Evolutionary conservation across 2,888 invertebrate species (phyloP).

Genomic region (Beris chalybata): DNA sequence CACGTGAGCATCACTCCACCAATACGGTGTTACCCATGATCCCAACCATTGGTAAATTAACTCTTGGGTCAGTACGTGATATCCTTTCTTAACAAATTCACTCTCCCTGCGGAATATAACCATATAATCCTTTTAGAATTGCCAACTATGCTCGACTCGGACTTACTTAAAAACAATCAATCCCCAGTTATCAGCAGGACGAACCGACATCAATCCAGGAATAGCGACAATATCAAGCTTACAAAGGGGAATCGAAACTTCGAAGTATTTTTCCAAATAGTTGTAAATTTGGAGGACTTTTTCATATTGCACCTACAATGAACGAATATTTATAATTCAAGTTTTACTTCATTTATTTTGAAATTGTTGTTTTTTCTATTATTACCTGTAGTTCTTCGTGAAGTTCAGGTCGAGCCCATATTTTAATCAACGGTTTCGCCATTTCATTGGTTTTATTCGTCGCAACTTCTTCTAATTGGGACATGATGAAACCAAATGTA

Average conservation of each 20-base stretch:
- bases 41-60: constrained; percentile 81
- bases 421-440: constrained; percentile 51
- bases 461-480: constrained; percentile 60
- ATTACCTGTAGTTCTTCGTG: constrained; percentile 55
- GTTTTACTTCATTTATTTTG: constrained; percentile 1
- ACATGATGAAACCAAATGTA: constrained; percentile 72
- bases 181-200: constrained; percentile 80
- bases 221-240: constrained; percentile 74
- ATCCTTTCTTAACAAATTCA: constrained; percentile 67
- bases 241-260: constrained; percentile 65
- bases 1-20: constrained; percentile 76
- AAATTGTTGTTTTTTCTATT: neutral
- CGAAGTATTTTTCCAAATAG: constrained; percentile 66
- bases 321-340: constrained; percentile 4
- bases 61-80: constrained; percentile 71
- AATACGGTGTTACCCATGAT: constrained; percentile 71
- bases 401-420: constrained; percentile 56
- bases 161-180: constrained; percentile 75
- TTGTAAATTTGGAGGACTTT: constrained; percentile 63
- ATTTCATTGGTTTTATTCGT: constrained; percentile 39
- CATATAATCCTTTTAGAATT: neutral
- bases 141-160: no score
- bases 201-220: constrained; percentile 70
- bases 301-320: constrained; percentile 60
- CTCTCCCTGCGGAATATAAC: constrained; percentile 63